Evolutionary conservation across 2,797 vertebrate genomes (phyloP), one percentile per base, ranked within the genome.

Genomic region (Hapalemur alaotrensis): DNA sequence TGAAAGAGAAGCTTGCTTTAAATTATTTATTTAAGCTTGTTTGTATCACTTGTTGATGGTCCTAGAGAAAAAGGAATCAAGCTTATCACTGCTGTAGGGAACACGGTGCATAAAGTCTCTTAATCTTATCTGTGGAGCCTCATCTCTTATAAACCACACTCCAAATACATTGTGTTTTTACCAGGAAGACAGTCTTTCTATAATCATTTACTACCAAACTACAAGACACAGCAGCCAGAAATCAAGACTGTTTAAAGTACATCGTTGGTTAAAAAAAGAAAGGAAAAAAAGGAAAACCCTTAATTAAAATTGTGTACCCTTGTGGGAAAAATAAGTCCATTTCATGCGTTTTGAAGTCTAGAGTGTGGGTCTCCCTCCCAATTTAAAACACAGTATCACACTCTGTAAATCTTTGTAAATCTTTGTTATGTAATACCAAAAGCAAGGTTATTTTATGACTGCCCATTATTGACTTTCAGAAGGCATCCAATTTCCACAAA

Each of bases 151-250:
- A 89, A 90, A 67, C 30, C 67, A 46, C 10, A 78, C 2, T 80
- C 61, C 73, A 83, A 93, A 78, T n/a, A 92, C 13, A 63, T 0
- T 63, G 38, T 93, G 70, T 41, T 94, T 95, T 93, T 82, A 65
- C 81, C 41, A 67, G 43, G 82, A 78, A 81, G 57, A 92, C 14
- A 75, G 61, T 78, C 72, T 91, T 75, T 88, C 46, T 93, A 67
- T 38, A 93, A 70, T 48, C 30, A 80, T 48, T 95, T 52, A 79
- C 8, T 9, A 73, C 25, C 32, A 80, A 78, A 50, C 14, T 61
- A 72, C 9, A 78, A 75, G 88, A 80, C 23, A 76, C 2, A 89
- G 72, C 8, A 83, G 65, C 32, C 43, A 90, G 48, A 87, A 89
- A 82, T 76, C 59, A 85, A 63, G 32, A 87, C 7, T 57, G 28